Evolutionary conservation across 2,113 vertebrate genomes (phyloP), one percentile per base, ranked within the genome.

Genomic region (Pomatorhinus ruficollis): DNA sequence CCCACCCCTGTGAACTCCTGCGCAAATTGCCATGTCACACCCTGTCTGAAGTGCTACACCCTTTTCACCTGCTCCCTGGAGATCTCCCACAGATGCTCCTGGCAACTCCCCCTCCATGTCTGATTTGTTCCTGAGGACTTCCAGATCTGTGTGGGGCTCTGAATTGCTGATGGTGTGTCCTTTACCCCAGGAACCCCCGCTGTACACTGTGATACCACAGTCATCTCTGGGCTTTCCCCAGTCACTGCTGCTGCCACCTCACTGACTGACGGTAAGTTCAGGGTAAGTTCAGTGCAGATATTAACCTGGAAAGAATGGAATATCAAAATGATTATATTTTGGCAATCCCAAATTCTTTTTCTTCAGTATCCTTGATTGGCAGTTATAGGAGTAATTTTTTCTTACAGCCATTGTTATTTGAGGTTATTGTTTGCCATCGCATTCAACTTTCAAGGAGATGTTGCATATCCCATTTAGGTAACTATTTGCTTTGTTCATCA

Each of bases 231-330:
- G 10, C 14, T 42, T 33, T 12, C 35, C 42, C 42, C 25, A 37
- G 31, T 7, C 0, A 16, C 33, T 35, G 0, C 31, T 25, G 21
- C 49, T 54, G 54, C 15, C 74, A 13, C 35, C 35, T 81, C 11
- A 19, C 18, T 0, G 1, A 37, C 31, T 72, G 50, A 50, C 0
- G 0, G 9, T 35, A 65, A 39, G 9, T 44, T 35, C 45, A 42
- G 20, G 21, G 25, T 53, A 33, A 45, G 2, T 82, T 92, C 35
- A 27, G 35, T 54, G 15, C 16, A 75, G 18, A 50, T 90, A 54
- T 19, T 87, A 75, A 87, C 47, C 17, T 24, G 24, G 19, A 78
- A 64, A 87, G 30, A n/a, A 57, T 42, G 6, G 25, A 71, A 35
- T 65, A 71, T 16, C 20, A 56, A 24, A 79, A 79, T 0, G 0